These are phyloP conservation scores for Sternotherus odoratus DNA, from an alignment of 2,797 vertebrate genomes.

Conservation along the genomic window DNA sequence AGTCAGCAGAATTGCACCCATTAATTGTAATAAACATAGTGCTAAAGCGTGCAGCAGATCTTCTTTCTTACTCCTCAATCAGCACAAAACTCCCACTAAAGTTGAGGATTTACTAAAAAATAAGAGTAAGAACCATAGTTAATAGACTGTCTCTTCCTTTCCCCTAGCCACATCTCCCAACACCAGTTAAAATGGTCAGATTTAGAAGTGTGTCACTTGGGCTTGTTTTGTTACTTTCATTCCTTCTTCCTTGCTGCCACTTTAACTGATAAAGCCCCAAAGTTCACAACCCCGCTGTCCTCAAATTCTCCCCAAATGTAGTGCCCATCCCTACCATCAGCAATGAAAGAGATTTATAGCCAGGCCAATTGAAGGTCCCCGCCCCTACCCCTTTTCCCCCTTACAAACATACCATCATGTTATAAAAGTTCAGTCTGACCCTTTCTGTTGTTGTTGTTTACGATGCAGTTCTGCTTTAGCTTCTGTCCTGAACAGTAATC, in stretches of 20 bases:
- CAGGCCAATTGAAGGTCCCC: constrained; percentile 43
- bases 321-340: constrained; percentile 49
- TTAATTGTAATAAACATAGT: background rate
- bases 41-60: background rate
- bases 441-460: constrained; percentile 77
- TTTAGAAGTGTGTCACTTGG: background rate
- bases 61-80: background rate
- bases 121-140: background rate
- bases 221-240: background rate
- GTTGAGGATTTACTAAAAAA: background rate
- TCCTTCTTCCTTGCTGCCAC: constrained; percentile 22
- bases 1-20: background rate
- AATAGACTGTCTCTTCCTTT: background rate
- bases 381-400: background rate
- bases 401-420: constrained; percentile 69
- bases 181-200: background rate
- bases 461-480: constrained; percentile 80
- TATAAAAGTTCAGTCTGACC: constrained; percentile 80
- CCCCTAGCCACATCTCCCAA: background rate
- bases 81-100: background rate
- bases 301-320: constrained; percentile 57
- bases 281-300: constrained; percentile 71
- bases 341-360: constrained; percentile 73
- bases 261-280: constrained; percentile 45
- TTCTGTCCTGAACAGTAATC: constrained; percentile 89